Conservation (phyloP, 2,888 invertebrate genomes). For the Chouioia cunea region DNA sequence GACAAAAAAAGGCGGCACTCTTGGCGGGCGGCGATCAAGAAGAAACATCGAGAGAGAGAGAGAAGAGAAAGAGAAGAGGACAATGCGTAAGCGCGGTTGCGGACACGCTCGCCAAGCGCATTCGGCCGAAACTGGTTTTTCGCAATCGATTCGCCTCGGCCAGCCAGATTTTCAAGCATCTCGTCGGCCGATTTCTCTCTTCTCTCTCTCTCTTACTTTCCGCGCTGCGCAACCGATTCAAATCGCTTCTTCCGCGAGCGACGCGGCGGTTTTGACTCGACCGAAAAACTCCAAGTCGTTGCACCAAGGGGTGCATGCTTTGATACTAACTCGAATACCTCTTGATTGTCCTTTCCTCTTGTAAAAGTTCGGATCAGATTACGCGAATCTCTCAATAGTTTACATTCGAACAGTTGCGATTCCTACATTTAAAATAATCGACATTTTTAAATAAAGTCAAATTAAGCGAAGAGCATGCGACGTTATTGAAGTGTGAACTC, state of each 20-base stretch:
- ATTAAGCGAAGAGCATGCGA: no score
- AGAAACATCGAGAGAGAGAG: neutral
- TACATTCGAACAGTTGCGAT: no score
- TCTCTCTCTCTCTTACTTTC: conserved; percentile 32
- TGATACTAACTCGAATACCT: no score
- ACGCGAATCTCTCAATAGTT: no score
- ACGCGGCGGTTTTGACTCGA: conserved; percentile 45
- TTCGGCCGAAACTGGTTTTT: conserved; percentile 50
- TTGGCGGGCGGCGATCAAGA: neutral
- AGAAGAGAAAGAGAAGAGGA: conserved; percentile 5
- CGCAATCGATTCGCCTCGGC: conserved; percentile 56
- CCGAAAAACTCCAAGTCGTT: no score
- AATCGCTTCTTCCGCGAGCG: conserved; percentile 51
- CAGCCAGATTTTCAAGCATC: conserved; percentile 43
- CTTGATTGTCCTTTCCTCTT: no score
- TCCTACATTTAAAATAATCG: no score
- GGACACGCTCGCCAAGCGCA: conserved; percentile 22
- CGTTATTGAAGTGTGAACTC: no score
- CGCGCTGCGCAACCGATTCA: conserved; percentile 50
- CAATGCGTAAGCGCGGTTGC: conserved; percentile 41
- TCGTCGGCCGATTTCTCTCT: no score
- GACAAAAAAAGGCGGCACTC: conserved; percentile 1
- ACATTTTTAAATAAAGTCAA: no score
- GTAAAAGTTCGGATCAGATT: no score
- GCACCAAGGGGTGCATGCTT: no score